These are phyloP conservation scores for Cassiopea andromeda DNA, from an alignment of 30 jellyfish, hydroid and myxozoan genomes.

Conservation along the genomic window DNA sequence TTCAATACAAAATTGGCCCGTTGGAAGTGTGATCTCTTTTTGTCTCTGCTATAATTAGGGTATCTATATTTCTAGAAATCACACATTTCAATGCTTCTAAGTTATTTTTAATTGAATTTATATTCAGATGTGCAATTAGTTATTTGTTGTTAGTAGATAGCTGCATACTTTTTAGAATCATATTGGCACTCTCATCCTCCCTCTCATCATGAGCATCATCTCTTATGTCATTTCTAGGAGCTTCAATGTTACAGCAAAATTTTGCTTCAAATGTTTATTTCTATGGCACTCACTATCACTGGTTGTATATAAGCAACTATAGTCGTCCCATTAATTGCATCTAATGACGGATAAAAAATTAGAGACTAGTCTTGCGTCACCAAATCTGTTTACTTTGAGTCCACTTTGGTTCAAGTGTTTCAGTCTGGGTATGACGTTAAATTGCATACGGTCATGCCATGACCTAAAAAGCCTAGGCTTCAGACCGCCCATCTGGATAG, in stretches of 20 bases:
- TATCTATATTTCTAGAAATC: not conserved
- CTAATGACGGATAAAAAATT: not conserved
- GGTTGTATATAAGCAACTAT: not conserved
- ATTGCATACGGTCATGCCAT: no score
- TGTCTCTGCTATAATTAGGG: constrained; percentile 22
- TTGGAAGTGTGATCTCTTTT: constrained; percentile 28
- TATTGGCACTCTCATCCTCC: not conserved
- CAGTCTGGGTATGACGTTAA: not conserved
- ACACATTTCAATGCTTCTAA: not conserved
- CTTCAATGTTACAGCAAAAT: not conserved
- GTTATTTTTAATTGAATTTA: not conserved
- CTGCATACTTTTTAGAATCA: not conserved
- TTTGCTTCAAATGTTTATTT: not conserved
- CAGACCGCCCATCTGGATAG: no score
- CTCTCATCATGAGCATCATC: not conserved
- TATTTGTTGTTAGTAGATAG: not conserved
- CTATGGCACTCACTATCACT: not conserved
- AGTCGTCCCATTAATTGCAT: not conserved
- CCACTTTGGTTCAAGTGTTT: not conserved
- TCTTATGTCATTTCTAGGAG: not conserved
- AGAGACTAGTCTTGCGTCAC: not conserved
- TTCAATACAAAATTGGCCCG: constrained; percentile 20
- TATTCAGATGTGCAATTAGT: not conserved
- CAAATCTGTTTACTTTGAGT: not conserved
- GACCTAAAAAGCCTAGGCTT: no score